Evolutionary conservation across 1,140 invertebrate species (phyloP).

Genomic region (Sipha flava): DNA sequence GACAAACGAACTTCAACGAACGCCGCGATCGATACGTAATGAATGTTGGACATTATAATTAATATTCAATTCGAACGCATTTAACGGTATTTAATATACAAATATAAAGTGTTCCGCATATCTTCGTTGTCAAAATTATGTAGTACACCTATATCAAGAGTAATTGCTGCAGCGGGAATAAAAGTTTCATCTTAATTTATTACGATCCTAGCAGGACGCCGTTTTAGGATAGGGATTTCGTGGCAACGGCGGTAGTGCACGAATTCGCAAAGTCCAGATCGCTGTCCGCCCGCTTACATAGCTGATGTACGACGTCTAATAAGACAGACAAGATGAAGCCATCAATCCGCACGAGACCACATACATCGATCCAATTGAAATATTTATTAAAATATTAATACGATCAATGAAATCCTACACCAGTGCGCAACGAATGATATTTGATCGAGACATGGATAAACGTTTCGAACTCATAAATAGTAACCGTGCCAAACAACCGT

Average conservation of each 20-base stretch:
- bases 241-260: not conserved
- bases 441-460: too few species aligned
- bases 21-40: not conserved
- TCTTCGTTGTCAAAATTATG: not conserved
- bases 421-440: too few species aligned
- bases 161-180: not conserved
- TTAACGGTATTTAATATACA: too few species aligned
- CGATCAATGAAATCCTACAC: too few species aligned
- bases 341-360: not conserved
- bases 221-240: not conserved
- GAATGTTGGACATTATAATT: not conserved
- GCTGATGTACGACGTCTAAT: not conserved
- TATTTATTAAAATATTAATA: not conserved
- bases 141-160: too few species aligned
- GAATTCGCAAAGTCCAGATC: not conserved
- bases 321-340: not conserved
- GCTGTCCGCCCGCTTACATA: not conserved
- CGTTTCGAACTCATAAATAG: too few species aligned
- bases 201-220: not conserved
- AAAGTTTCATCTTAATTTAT: not conserved
- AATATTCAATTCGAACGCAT: too few species aligned
- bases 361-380: not conserved
- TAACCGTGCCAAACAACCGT: too few species aligned
- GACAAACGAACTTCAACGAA: too few species aligned
- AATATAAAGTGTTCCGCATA: too few species aligned